These are phyloP conservation scores for Coptotermes formosanus DNA, from an alignment of 1,140 invertebrate genomes.

Conservation along the genomic window DNA sequence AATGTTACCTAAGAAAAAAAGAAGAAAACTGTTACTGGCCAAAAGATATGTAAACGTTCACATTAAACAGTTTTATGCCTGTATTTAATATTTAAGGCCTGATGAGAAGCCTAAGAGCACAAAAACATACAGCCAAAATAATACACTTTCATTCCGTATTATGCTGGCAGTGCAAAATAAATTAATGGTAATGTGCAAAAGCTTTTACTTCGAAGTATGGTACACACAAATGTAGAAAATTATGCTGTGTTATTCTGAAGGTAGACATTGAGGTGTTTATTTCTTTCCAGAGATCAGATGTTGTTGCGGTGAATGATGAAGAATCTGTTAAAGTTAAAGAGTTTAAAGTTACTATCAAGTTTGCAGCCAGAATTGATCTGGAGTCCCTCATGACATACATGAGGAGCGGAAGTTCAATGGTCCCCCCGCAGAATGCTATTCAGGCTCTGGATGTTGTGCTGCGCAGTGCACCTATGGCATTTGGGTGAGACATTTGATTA, in stretches of 20 bases:
- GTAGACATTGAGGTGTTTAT: background rate
- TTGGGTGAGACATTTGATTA: conserved; percentile 18
- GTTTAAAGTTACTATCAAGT: conserved; percentile 60
- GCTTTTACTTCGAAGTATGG: background rate
- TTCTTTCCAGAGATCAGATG: conserved; percentile 33
- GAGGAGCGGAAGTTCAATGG: conserved; percentile 44
- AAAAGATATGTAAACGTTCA: too few relatives aligned
- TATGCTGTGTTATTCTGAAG: background rate
- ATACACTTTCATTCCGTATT: too few relatives aligned
- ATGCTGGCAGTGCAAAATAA: too few relatives aligned
- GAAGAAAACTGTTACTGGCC: too few relatives aligned
- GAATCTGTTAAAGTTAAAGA: conserved; percentile 48
- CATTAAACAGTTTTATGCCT: too few relatives aligned
- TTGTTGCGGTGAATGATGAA: conserved; percentile 43
- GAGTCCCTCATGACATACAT: conserved; percentile 53
- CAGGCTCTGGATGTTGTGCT: conserved; percentile 84
- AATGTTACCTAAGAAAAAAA: too few relatives aligned
- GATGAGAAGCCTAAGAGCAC: too few relatives aligned
- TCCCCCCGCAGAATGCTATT: conserved; percentile 62
- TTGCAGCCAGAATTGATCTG: conserved; percentile 54
- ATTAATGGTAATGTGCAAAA: too few relatives aligned
- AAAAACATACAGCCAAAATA: too few relatives aligned
- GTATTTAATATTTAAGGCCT: too few relatives aligned
- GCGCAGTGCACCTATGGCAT: conserved; percentile 51
- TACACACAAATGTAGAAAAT: background rate